Evolutionary conservation across 2,797 vertebrate species (phyloP), one percentile per base, ranked within the genome.

Genomic region (Pelodytes ibericus): DNA sequence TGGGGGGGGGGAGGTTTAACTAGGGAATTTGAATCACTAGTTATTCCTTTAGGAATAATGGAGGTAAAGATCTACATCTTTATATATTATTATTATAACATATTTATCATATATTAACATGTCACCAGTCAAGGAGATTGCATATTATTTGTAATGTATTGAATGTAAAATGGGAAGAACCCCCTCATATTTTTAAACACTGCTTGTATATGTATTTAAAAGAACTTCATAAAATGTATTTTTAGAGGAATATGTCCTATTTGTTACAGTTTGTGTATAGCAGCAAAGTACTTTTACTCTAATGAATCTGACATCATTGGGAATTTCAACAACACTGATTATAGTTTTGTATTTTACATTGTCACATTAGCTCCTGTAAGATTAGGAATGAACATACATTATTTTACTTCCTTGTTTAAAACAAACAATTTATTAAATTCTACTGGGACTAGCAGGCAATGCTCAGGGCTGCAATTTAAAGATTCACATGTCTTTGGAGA

Each of bases 391-490:
- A 58, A 30, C 68, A 71, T 71, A 51, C 68, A 71, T 77, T 58
- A 64, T 65, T 71, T 31, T 24, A 70, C 29, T 57, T 58, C 26
- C 49, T 65, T 77, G 26, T 77, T 64, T 57, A 77, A 77, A 77
- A 27, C 60, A 77, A 77, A 71, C 75, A 77, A 71, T 77, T 77
- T 77, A 71, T 71, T 58, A 59, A 64, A 77, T 58, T 71, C 75
- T 71, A 15, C 5, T 44, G 74, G 60, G 75, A 71, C 49, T 30
- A 6, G 13, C 18, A 65, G 36, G 36, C 51, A 64, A 62, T 65
- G 60, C 68, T 77, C 47, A 44, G 44, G 68, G 75, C 67, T 64
- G 68, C 49, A 77, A 65, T 71, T 77, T 77, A 49, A 58, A 64
- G 53, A 65, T 77, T 63, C 51, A 64, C 26, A 65, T 58, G 68